Evolutionary conservation across 2,888 invertebrate genomes (phyloP).

Genomic region (Idaea aversata): DNA sequence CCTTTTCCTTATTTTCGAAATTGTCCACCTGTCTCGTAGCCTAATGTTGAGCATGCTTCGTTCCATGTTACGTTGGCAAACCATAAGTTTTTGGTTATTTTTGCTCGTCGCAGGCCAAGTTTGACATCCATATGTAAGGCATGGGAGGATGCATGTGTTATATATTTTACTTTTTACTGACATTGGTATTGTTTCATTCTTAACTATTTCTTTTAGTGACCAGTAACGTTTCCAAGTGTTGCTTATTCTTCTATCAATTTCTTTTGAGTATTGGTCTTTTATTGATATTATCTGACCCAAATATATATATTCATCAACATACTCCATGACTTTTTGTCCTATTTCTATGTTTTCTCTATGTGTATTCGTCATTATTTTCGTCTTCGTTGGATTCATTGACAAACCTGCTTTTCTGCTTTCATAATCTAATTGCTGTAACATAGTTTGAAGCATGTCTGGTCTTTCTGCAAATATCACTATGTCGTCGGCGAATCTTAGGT

Average conservation of each 20-base stretch:
- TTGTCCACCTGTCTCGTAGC: not conserved
- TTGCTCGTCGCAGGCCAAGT: not conserved
- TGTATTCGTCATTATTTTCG: not conserved
- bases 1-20: no score
- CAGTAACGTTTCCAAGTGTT: slow-evolving; percentile 21
- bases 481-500: slow-evolving; percentile 4
- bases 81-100: not conserved
- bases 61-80: not conserved
- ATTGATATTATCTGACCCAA: slow-evolving; percentile 24
- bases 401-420: slow-evolving; percentile 2
- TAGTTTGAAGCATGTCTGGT: not conserved
- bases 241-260: slow-evolving; percentile 22
- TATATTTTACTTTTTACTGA: slow-evolving; percentile 11
- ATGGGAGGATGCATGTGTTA: slow-evolving; percentile 11
- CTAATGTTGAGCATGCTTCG: not conserved
- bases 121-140: slow-evolving; percentile 1
- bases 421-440: not conserved
- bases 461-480: not conserved
- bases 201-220: slow-evolving; percentile 20
- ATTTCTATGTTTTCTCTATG: not conserved
- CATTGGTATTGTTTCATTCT: slow-evolving; percentile 11
- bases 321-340: slow-evolving; percentile 19
- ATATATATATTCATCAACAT: slow-evolving; percentile 21
- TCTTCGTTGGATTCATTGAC: not conserved
- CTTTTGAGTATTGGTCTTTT: slow-evolving; percentile 15